phyloP scores from a whole-genome alignment of 2,113 vertebrate genomes.

The Petroica traversi region DNA sequence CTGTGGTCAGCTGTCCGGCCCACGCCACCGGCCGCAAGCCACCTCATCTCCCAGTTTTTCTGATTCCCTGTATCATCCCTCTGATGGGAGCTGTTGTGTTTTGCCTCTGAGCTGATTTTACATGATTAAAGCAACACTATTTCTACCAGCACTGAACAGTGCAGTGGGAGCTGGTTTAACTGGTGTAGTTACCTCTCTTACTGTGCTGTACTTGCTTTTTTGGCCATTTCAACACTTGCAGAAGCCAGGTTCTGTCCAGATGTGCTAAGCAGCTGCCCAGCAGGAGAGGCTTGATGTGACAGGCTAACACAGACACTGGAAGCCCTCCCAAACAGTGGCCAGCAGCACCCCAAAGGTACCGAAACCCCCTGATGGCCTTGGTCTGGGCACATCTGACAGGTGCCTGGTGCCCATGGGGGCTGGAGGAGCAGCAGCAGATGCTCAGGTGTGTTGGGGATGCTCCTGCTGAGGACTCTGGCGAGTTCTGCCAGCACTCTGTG shows the following conservation, averaged over 20 bases:
- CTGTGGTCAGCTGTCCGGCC: no score
- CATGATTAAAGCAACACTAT: background rate
- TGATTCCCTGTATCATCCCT: background rate
- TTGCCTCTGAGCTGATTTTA: background rate
- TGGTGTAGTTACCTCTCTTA: background rate
- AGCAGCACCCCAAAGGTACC: background rate
- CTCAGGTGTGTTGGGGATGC: background rate
- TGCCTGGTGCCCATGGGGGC: background rate
- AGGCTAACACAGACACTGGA: background rate
- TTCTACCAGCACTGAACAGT: background rate
- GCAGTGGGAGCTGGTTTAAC: background rate
- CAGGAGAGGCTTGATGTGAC: background rate
- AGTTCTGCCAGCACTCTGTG: background rate
- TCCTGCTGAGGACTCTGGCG: background rate
- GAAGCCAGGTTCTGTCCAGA: background rate
- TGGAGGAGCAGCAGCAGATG: background rate
- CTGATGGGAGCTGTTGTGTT: background rate
- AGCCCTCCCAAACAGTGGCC: background rate
- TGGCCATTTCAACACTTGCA: background rate
- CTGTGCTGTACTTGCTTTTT: background rate
- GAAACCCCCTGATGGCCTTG: background rate
- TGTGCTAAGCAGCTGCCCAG: background rate
- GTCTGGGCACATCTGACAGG: background rate
- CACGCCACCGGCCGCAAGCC: no score
- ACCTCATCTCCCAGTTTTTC: background rate